Base-by-base conservation (phyloP, 2,888 invertebrate genomes). In the Sepioteuthis lessoniana region DNA sequence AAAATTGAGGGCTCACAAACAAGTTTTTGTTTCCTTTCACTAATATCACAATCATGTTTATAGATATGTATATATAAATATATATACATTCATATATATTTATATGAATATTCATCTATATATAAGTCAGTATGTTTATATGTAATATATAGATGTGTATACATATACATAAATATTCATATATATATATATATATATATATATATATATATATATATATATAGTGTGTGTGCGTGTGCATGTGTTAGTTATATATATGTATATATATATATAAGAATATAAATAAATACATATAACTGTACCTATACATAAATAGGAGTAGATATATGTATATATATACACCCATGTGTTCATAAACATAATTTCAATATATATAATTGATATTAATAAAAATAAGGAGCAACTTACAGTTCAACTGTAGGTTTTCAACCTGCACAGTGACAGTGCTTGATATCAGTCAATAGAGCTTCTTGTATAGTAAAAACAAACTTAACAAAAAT, bases 231-330 rank as follows among this genome's bases (percentile, higher is more conserved):
- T n/a, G n/a, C n/a, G n/a, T n/a, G n/a, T n/a, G n/a, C n/a, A n/a
- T n/a, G n/a, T n/a, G n/a, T n/a, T n/a, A n/a, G n/a, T n/a, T 42
- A 42, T 42, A 42, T 42, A 42, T 42, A 42, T 42, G 7, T 42
- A 42, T 42, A 91, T 91, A 91, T 91, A 91, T 91, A 91, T 38
- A 91, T 91, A 91, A n/a, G 35, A 91, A 38, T 38, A 38, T 38
- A 38, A 91, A 42, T 42, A 42, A 42, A 42, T 42, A 42, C 42
- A 42, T 42, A 42, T 5, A 42, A 42, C 42, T 42, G 42, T 8
- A 25, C 38, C 0, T 90, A 37, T 90, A n/a, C 25, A 10, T 90
- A 38, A 37, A n/a, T 90, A n/a, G 35, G 13, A 21, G 16, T 10
- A 25, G 35, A 7, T n/a, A 37, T 37, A 42, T 37, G 42, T 21